Percentiles rank a stretch among this genome's conserved stretches.
Conservation (phyloP, 2,888 invertebrate species). For the Apodemia duryi region DNA sequence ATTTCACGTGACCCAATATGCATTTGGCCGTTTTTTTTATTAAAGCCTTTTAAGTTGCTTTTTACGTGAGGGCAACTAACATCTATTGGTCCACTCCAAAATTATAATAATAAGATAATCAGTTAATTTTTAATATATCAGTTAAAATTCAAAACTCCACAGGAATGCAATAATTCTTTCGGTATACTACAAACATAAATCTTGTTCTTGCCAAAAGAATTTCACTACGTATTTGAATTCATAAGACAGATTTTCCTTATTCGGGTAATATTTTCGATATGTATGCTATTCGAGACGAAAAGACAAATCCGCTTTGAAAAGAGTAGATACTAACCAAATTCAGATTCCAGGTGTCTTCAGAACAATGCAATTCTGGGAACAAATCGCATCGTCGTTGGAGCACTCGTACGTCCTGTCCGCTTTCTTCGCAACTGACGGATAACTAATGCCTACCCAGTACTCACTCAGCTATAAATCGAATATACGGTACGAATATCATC, state of each 20-base stretch:
- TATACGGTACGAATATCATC: constrained; percentile 22
- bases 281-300: constrained; percentile 21
- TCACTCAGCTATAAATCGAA: constrained; percentile 20
- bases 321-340: constrained; percentile 53
- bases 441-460: constrained; percentile 24
- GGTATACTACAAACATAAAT: background rate
- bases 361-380: constrained; percentile 68
- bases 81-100: no score
- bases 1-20: no score
- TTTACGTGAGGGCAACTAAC: no score
- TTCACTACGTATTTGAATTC: constrained; percentile 18
- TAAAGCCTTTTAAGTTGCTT: background rate
- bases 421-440: constrained; percentile 25
- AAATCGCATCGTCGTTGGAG: constrained; percentile 50
- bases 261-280: constrained; percentile 14
- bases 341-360: constrained; percentile 67
- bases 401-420: constrained; percentile 18
- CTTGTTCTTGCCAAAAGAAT: constrained; percentile 6
- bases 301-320: constrained; percentile 30
- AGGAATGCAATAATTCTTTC: background rate
- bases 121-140: background rate
- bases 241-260: constrained; percentile 17
- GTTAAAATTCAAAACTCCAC: background rate
- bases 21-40: background rate
- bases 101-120: background rate